These are phyloP conservation scores for Ecliptopera silaceata DNA, from an alignment of 2,888 invertebrate species.

Conservation along the genomic window DNA sequence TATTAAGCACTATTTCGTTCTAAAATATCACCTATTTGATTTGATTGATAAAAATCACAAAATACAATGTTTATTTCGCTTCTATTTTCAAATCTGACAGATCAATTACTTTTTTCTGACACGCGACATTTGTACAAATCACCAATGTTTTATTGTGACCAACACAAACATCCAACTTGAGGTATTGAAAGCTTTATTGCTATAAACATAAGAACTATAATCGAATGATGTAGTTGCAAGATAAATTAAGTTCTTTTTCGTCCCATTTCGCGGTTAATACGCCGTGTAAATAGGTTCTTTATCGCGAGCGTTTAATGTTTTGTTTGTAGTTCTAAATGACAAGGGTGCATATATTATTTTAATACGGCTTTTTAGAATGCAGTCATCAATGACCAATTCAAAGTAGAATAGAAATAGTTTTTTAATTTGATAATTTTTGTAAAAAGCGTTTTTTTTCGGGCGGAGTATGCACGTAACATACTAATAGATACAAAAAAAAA, in stretches of 20 bases:
- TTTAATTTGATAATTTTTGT: too few relatives aligned
- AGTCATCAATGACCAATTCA: constrained; percentile 5
- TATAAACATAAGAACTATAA: constrained; percentile 35
- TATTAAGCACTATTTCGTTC: too few relatives aligned
- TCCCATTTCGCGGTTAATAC: constrained; percentile 76
- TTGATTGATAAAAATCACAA: too few relatives aligned
- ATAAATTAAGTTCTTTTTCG: constrained; percentile 62
- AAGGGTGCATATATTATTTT: constrained; percentile 75
- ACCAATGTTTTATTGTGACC: constrained; percentile 57
- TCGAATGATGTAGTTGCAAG: constrained; percentile 30
- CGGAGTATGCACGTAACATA: too few relatives aligned
- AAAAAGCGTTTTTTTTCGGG: too few relatives aligned
- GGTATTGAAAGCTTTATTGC: constrained; percentile 1
- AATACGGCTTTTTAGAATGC: constrained; percentile 15
- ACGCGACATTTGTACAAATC: constrained; percentile 80
- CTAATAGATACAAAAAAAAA: too few relatives aligned
- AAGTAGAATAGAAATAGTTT: background rate
- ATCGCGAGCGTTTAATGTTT: constrained; percentile 65
- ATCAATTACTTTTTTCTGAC: constrained; percentile 68
- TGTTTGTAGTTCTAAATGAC: constrained; percentile 66
- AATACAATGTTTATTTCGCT: constrained; percentile 33
- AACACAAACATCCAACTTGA: constrained; percentile 27
- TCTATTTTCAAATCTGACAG: constrained; percentile 75
- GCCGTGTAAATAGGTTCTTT: constrained; percentile 81
- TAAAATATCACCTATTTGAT: too few relatives aligned